Percentiles rank a stretch among this genome's conserved stretches.
phyloP scores from a whole-genome alignment of 2,797 vertebrate genomes.

The Choloepus didactylus region DNA sequence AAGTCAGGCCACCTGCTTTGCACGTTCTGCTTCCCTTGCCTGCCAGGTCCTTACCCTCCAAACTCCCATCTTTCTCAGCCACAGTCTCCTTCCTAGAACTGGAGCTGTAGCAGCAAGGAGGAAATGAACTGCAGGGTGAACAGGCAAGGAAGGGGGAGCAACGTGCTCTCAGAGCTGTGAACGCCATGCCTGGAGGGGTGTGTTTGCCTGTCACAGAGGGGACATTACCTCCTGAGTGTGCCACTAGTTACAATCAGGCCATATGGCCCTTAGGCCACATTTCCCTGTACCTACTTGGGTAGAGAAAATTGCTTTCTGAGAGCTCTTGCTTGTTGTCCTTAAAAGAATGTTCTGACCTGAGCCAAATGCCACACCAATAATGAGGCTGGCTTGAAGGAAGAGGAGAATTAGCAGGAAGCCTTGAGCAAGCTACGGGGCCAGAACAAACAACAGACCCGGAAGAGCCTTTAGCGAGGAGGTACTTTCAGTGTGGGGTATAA shows the following conservation, averaged over 20 bases:
- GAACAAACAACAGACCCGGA: slow-evolving; percentile 32
- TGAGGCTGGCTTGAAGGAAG: slow-evolving; percentile 15
- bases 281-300: slow-evolving; percentile 37
- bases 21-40: not conserved
- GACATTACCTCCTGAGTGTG: not conserved
- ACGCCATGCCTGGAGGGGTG: not conserved
- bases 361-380: not conserved
- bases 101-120: not conserved
- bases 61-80: not conserved
- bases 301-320: slow-evolving; percentile 66
- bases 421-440: slow-evolving; percentile 27
- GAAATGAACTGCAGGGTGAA: not conserved
- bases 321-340: slow-evolving; percentile 69
- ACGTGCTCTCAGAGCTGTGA: not conserved
- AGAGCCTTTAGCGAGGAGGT: not conserved
- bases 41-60: not conserved
- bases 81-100: not conserved
- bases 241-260: slow-evolving; percentile 31
- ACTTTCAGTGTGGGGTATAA: not conserved
- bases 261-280: not conserved
- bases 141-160: not conserved
- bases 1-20: not conserved
- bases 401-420: slow-evolving; percentile 65
- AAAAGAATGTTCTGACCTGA: slow-evolving; percentile 41
- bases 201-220: not conserved